Base-by-base conservation (phyloP, 2,797 vertebrate genomes). In the Molossus alvarezi region DNA sequence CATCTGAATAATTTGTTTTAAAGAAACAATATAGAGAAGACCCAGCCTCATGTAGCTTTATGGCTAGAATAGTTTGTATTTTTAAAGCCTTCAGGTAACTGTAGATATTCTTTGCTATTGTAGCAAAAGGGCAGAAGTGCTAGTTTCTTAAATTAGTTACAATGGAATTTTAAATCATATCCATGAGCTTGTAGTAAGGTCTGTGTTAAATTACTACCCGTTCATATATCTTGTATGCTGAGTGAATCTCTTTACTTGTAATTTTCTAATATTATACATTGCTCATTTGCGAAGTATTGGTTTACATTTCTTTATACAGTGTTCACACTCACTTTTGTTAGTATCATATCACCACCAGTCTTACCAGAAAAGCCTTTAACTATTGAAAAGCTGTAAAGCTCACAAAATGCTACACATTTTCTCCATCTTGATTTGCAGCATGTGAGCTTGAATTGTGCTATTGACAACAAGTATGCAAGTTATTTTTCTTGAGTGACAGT, bases 371-470 rank as follows among this genome's bases (percentile, higher is more conserved):
- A 77, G 75, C 3, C 51, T 72, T 45, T 48, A 55, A 76, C 29
- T 77, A 48, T 45, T 72, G 41, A 93, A 41, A 92, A 88, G 25
- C 55, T 87, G 2, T 94, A 14, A 95, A 1, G 21, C 62, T 76
- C 12, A 81, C 10, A 48, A 15, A 58, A 93, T 89, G 60, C 13
- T 55, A 64, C 6, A 92, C 0, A 21, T 86, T 94, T 84, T 79
- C 72, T 62, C 57, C 90, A 51, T 75, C 23, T 45, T 82, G 3
- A 11, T 83, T 94, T 95, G 88, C 58, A 90, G 57, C 21, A 71
- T 93, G 45, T 84, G 69, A 87, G 14, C 64, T 95, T 96, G n/a
- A 73, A 85, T 92, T 55, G 27, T 96, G 65, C 92, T 33, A 64
- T 23, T 95, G 33, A 58, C 62, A 95, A 51, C 67, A 94, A 89